Base-by-base conservation (phyloP, 2,888 invertebrate genomes). In the Macropis europaea region DNA sequence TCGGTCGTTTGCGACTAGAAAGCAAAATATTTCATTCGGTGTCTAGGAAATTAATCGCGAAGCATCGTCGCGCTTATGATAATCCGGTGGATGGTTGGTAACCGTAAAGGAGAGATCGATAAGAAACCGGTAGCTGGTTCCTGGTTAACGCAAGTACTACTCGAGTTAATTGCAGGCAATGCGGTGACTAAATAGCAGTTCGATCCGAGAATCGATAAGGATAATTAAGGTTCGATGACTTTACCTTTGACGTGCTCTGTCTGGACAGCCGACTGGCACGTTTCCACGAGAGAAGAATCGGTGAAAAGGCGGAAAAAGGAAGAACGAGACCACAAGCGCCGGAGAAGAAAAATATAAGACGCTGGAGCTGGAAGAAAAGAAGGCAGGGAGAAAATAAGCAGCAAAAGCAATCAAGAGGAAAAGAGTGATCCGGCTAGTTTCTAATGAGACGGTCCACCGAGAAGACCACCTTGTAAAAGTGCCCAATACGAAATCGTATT, bases 401-500 rank as follows among this genome's bases (percentile, higher is more conserved):
- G 30, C n/a, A 36, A 9, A 15, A 34, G 3, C 19, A n/a, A 26
- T 15, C 3, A 28, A 30, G 15, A 34, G 42, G 26, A 9, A 5
- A 50, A 13, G 26, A 22, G 24, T 54, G 45, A 53, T 61, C 50
- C 34, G 43, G 54, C 66, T 54, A 68, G 15, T 61, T 79, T 75
- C 72, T 82, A 82, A 82, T 62, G 77, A 77, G 74, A 60, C 73
- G 63, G 52, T 62, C 42, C 64, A 53, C 36, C 22, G 15, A 32
- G 28, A 38, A 43, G 34, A 28, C 50, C 66, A 42, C 42, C 54
- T 56, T 30, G 52, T 50, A 24, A 53, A 34, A 11, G 43, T 36
- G 22, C 28, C 42, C 17, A 47, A 47, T 52, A 43, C 47, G 54
- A 63, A 70, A 72, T 74, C 60, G 53, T 52, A 48, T 48, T 75